Base-by-base conservation (phyloP, 1,140 invertebrate species). In the Daktulosphaira vitifoliae region DNA sequence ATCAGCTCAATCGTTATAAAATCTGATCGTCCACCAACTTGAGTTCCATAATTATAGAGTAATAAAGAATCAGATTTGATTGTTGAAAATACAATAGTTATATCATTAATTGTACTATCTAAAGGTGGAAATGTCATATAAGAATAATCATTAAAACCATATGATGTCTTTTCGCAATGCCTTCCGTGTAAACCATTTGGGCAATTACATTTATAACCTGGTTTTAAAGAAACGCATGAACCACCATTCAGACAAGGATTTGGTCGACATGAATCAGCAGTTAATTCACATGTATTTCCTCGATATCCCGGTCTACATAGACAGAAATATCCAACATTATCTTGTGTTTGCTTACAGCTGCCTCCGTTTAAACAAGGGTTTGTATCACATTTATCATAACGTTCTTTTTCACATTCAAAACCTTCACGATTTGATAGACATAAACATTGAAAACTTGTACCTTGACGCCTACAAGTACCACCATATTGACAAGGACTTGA, bases 1-100 rank as follows among this genome's bases (percentile, higher is more conserved):
- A 93, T 78, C 52, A 97, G 73, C 76, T 97, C 91, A 42, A 97
- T 80, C 0, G 92, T 90, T 26, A 97, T 82, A 73, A 96, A 96
- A 73, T 96, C 92, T 0, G 90, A 93, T 69, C 91, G 77, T 3
- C 91, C 91, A 25, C 90, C 88, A 44, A 82, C 88, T 72, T 89
- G 88, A 0, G 82, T 77, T 1, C 91, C 92, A 71, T 88, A 95
- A 70, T 95, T 96, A 75, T 96, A 96, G 0, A 94, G 78, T 0
- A 97, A 74, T 6, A 97, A 77, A 1, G 90, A 84, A 73, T 94
- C 84, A 0, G 82, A 80, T 74, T 92, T 92, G 0, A 86, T 90
- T 0, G 92, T 96, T 11, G 92, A 88, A 74, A 96, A 95, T 20
- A 89, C 84, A 25, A 96, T 84, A 0, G 90, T 88, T 53, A 95